Evolutionary conservation across 2,888 invertebrate species (phyloP), one percentile per base, ranked within the genome.

Genomic region (Cosmia pyralina): DNA sequence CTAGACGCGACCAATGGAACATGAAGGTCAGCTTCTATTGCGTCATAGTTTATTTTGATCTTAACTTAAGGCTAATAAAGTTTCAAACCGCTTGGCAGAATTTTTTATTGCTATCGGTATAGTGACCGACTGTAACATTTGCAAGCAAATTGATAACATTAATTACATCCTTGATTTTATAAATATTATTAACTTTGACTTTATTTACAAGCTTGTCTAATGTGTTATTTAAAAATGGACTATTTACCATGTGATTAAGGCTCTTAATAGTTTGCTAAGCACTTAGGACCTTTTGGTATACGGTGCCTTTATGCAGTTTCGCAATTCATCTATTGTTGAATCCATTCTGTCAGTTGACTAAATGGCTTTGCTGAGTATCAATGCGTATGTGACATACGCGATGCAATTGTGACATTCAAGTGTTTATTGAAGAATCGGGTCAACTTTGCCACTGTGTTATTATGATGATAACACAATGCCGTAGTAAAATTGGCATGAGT

Each of bases 101-200:
- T 0, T 44, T 22, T 15, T 62, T 66, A 58, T 66, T 79, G 28
- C 46, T 69, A 67, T 72, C 63, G 11, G 10, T 41, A 46, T 13
- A 60, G 28, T 80, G 76, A 71, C 63, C 63, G 57, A 55, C 59
- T 77, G 28, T 55, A 64, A 59, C 53, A 75, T 77, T 82, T 76
- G 65, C 72, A 48, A 70, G 65, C 53, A n/a, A 72, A 66, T 60
- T 70, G 69, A 75, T 75, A 72, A 70, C 66, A 48, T 74, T 80
- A 70, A 83, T 83, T 72, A 69, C 19, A 77, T 75, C 75, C 81
- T 85, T 83, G 72, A 69, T 73, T 76, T 69, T 77, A 68, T 71
- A 66, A 68, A 74, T 63, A 62, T 50, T 50, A 52, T 28, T 81
- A 48, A 65, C 8, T 68, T 57, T 17, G 50, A 34, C 11, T 52